phyloP scores from a whole-genome alignment of 2,797 vertebrate species.

The Channa striata region DNA sequence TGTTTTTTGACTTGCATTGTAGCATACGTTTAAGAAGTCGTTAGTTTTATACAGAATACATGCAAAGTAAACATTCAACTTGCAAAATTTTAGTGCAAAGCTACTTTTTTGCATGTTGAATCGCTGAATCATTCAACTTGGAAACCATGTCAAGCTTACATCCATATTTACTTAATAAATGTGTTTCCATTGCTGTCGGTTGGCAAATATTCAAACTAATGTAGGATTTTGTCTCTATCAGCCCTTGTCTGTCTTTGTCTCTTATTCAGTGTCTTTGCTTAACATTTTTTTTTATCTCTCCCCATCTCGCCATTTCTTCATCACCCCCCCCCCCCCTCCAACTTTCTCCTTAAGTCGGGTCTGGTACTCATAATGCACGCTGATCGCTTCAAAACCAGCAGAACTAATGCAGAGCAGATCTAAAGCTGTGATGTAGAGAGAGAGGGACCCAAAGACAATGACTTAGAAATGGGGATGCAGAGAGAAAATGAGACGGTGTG shows the following conservation, averaged over 20 bases:
- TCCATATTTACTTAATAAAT: conserved; percentile 12
- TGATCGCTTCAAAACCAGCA: conserved; percentile 80
- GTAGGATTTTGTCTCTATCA: conserved; percentile 2
- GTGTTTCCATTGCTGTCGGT: conserved; percentile 11
- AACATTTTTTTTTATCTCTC: conserved; percentile 7
- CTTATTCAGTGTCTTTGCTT: neutral
- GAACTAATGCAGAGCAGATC: conserved; percentile 84
- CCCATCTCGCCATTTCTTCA: conserved; percentile 24
- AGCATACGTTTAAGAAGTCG: too few species aligned
- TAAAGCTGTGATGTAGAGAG: conserved; percentile 59
- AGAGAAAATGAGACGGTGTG: conserved; percentile 50
- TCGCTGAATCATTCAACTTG: conserved; percentile 5
- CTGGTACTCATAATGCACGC: conserved; percentile 81
- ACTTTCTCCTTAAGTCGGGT: conserved; percentile 62
- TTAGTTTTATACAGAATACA: too few species aligned
- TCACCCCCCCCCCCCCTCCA: conserved; percentile 17
- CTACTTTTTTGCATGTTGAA: conserved; percentile 1
- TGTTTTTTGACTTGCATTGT: too few species aligned
- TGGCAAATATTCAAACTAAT: neutral
- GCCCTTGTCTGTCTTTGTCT: neutral
- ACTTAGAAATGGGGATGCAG: conserved; percentile 53
- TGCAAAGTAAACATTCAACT: neutral
- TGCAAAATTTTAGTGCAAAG: conserved; percentile 10
- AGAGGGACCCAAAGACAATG: conserved; percentile 40
- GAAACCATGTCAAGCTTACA: neutral